phyloP scores from a whole-genome alignment of 2,888 invertebrate species.

The Pammene fasciana region DNA sequence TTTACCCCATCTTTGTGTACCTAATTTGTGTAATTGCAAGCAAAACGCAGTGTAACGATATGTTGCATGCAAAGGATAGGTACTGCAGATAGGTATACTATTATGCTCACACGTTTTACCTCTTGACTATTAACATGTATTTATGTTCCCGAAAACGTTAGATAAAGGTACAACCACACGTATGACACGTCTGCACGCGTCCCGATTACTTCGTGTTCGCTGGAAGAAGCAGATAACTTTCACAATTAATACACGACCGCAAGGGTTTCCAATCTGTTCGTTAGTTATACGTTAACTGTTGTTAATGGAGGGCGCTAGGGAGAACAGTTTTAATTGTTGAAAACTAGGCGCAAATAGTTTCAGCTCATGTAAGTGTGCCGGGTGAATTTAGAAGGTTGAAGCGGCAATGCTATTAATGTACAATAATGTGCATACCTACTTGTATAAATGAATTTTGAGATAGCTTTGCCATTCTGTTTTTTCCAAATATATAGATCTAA shows the following conservation, averaged over 20 bases:
- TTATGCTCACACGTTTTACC: no score
- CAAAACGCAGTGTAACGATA: no score
- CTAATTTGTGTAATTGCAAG: no score
- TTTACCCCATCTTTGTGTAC: no score
- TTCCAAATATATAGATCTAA: no score
- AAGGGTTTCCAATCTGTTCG: constrained; percentile 32
- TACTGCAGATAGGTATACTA: no score
- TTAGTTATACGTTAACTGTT: constrained; percentile 18
- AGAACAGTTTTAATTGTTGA: constrained; percentile 12
- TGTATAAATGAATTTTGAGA: no score
- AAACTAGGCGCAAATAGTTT: constrained; percentile 5
- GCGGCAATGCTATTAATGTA: background rate
- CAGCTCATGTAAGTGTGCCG: background rate
- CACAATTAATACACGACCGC: constrained; percentile 61
- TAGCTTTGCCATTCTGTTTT: no score
- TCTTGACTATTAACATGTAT: background rate
- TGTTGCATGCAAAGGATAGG: no score
- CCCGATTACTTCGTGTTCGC: constrained; percentile 31
- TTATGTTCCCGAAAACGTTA: background rate
- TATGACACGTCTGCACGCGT: constrained; percentile 35
- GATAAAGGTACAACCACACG: constrained; percentile 33
- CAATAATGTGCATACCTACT: background rate
- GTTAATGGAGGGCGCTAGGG: constrained; percentile 7
- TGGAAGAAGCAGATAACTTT: constrained; percentile 58
- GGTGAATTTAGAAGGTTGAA: background rate